phyloP scores from a whole-genome alignment of 2,888 invertebrate species.

The Zaprionus lineosus region DNA sequence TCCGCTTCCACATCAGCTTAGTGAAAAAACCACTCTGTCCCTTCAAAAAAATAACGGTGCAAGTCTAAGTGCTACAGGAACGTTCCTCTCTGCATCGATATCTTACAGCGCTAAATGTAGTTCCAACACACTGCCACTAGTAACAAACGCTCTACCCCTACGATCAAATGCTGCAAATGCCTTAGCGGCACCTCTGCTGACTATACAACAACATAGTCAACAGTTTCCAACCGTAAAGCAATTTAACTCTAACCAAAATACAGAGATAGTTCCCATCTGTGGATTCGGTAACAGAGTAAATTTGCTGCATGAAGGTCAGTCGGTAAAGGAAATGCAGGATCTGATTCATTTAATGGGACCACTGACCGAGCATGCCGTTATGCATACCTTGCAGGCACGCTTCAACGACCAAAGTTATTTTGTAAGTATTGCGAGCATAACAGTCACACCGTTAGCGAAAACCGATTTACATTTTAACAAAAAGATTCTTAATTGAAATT shows the following conservation, averaged over 20 bases:
- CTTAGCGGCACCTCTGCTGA: slow-evolving; percentile 22
- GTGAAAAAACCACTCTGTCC: slow-evolving; percentile 61
- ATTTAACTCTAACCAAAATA: slow-evolving; percentile 79
- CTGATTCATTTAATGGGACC: slow-evolving; percentile 96
- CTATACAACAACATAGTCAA: slow-evolving; percentile 35
- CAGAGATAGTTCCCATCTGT: slow-evolving; percentile 76
- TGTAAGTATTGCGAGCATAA: too few species aligned
- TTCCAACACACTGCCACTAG: slow-evolving; percentile 57
- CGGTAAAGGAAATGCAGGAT: slow-evolving; percentile 88
- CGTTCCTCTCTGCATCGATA: slow-evolving; percentile 48
- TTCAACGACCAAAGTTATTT: slow-evolving; percentile 94
- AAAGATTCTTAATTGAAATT: too few species aligned
- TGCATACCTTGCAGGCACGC: slow-evolving; percentile 94
- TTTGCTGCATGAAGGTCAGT: slow-evolving; percentile 32
- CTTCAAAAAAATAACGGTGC: slow-evolving; percentile 45
- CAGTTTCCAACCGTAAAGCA: slow-evolving; percentile 73
- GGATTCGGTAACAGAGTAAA: slow-evolving; percentile 33
- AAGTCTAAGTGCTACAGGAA: slow-evolving; percentile 13
- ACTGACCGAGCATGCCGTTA: slow-evolving; percentile 96
- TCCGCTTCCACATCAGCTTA: slow-evolving; percentile 83
- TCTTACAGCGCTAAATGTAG: slow-evolving; percentile 42
- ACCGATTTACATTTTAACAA: too few species aligned
- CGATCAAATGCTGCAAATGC: slow-evolving; percentile 51
- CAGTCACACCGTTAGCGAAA: too few species aligned
- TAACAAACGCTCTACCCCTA: too few species aligned